A percentile compares a stretch with the other conserved stretches of the same genome.
phyloP scores from a whole-genome alignment of 1,140 invertebrate species.

The Fragariocoptes setiger region DNA sequence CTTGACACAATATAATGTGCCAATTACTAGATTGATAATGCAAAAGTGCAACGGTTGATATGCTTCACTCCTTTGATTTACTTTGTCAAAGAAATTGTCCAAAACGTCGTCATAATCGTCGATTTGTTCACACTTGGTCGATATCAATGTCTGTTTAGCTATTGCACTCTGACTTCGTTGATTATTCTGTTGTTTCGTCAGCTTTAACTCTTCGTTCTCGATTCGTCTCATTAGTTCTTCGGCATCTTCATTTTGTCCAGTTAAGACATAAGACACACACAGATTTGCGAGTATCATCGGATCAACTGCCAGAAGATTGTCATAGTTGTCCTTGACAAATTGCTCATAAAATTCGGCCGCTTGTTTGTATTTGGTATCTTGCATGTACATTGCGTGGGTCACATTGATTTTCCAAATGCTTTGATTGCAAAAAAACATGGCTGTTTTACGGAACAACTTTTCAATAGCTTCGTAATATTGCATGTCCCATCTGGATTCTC shows the following conservation, averaged over 20 bases:
- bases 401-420: constrained; percentile 41
- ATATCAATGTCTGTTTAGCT: too few species aligned
- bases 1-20: constrained; percentile 88
- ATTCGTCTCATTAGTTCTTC: constrained; percentile 96
- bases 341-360: constrained; percentile 92
- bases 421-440: constrained; percentile 89
- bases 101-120: not conserved
- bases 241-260: constrained; percentile 87
- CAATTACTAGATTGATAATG: constrained; percentile 95
- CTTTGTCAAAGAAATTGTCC: not conserved
- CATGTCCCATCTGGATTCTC: constrained; percentile 90
- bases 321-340: constrained; percentile 81
- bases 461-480: constrained; percentile 82
- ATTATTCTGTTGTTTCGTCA: constrained; percentile 18
- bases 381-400: not conserved
- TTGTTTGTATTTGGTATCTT: constrained; percentile 92
- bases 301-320: constrained; percentile 72
- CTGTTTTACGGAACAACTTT: constrained; percentile 73
- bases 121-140: too few species aligned
- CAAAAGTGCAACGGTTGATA: constrained; percentile 85
- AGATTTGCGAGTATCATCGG: constrained; percentile 89
- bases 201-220: constrained; percentile 80
- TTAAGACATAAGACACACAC: constrained; percentile 97
- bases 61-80: constrained; percentile 17
- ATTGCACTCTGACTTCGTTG: too few species aligned